Base-by-base conservation (phyloP, 2,113 vertebrate species). In the Macroglossus sobrinus region DNA sequence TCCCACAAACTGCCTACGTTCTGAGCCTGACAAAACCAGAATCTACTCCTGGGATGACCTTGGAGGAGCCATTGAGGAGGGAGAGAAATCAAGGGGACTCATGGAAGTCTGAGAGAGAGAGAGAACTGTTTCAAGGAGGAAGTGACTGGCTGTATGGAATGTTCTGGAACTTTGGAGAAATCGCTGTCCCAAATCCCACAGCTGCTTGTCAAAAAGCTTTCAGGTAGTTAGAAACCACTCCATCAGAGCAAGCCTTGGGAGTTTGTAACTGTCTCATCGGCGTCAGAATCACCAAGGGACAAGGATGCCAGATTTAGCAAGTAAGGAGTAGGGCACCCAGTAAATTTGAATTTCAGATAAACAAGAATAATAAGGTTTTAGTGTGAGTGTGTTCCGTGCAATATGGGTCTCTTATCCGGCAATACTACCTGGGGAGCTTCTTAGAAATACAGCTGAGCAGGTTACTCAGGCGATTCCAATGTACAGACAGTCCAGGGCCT, bases 41-140 rank as follows among this genome's bases (percentile, higher is more conserved):
- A 47, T 43, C n/a, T 2, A 9, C 4, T 16, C 7, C 40, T 53
- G 11, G 4, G 2, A 35, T 5, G 10, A 12, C 21, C 21, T 30
- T 66, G 7, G 9, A n/a, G 38, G 59, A 53, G 40, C 13, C 7
- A 12, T 0, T 18, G 57, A 59, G 7, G 33, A 16, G 43, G 12
- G 13, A 40, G 47, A 80, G 71, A 74, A 74, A 24, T 14, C 4
- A 21, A 7, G 5, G 14, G 10, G 38, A 86, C 4, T 53, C 35
- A 2, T 4, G 15, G n/a, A 74, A 71, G 19, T 0, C 0, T 57
- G 24, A 4, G 11, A 38, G 22, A 63, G 24, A 4, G 11, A 38
- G 22, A 53, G 12, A 7, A 43, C 10, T n/a, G 0, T 71, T 59
- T 79, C 5, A 1, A 57, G n/a, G 35, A 53, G 28, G 55, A 7